Base-by-base conservation (phyloP, 2,888 invertebrate species). In the Amphipoea oculea region DNA sequence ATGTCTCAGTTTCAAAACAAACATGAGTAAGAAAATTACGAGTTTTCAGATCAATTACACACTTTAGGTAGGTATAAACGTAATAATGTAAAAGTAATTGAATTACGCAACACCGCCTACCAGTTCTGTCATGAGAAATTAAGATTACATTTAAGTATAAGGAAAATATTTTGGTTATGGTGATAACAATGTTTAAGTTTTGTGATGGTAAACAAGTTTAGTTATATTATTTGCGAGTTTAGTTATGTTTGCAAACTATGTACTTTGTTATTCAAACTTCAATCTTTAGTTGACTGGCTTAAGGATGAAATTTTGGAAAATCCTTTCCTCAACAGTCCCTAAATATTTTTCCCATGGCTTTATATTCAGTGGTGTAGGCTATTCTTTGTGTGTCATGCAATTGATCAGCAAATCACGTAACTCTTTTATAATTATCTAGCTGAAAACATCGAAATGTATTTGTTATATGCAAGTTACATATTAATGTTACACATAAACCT, bases 131-230 rank as follows among this genome's bases (percentile, higher is more conserved):
- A 54, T 57, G 11, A 72, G 11, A 75, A n/a, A 40, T 11, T 40
- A 48, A 29, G 60, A 62, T 48, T 73, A 73, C 48, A 42, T 73
- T 29, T 29, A 29, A 1, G 29, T 14, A 42, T 9, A 51, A 23
- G 42, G 23, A 51, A 76, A 76, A 42, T 12, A 76, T 75, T 75
- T 51, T 75, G 17, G 48, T 62, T 29, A 14, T n/a, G 20, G 20
- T 74, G 74, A 29, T 75, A 48, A n/a, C 40, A 74, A 48, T 73
- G 40, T 51, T 73, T 74, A 51, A 42, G 23, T 76, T 76, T 23
- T 54, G 23, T 76, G 7, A 51, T 63, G 29, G 23, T 51, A 48
- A 75, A 29, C 14, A 63, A 42, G 23, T 42, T 62, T 36, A 40
- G 12, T 48, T 48, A 48, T 48, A 76, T 51, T 67, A 42, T 51